Conservation (phyloP, 2,888 invertebrate genomes). For the Stenoptilia bipunctidactyla region DNA sequence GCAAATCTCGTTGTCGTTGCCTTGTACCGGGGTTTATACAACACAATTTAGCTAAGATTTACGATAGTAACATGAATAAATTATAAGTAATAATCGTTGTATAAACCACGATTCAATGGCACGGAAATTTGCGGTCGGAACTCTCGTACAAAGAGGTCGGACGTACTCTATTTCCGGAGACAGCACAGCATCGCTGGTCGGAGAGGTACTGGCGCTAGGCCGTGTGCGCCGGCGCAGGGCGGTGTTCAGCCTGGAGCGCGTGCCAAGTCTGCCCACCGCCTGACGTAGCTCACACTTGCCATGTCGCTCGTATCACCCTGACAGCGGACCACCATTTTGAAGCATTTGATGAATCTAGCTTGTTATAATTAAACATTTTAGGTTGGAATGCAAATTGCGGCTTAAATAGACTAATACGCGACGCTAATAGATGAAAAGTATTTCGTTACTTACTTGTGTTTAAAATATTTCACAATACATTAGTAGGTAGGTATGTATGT, state of each 20-base stretch:
- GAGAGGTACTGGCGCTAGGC: slow-evolving; percentile 63
- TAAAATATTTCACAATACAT: too few species aligned
- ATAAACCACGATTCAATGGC: slow-evolving; percentile 51
- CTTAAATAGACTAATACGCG: too few species aligned
- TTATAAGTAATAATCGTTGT: slow-evolving; percentile 5
- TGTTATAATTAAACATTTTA: too few species aligned
- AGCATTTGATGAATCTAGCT: too few species aligned
- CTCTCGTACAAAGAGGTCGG: slow-evolving; percentile 39
- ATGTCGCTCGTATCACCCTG: background rate
- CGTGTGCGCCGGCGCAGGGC: slow-evolving; percentile 41
- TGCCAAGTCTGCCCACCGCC: slow-evolving; percentile 42
- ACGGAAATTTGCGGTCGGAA: slow-evolving; percentile 28
- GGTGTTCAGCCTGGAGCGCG: slow-evolving; percentile 44
- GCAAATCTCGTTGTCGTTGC: slow-evolving; percentile 39
- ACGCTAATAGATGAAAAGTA: too few species aligned
- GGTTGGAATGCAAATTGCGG: too few species aligned
- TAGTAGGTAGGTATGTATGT: too few species aligned
- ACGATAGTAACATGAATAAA: background rate
- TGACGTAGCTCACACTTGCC: slow-evolving; percentile 7
- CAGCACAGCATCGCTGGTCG: slow-evolving; percentile 73
- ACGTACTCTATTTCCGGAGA: slow-evolving; percentile 72
- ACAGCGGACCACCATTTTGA: too few species aligned
- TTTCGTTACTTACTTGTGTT: too few species aligned
- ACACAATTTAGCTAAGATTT: slow-evolving; percentile 9
- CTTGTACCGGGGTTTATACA: slow-evolving; percentile 34